Evolutionary conservation across 2,888 invertebrate genomes (phyloP).

Genomic region (Drosophila borborema): DNA sequence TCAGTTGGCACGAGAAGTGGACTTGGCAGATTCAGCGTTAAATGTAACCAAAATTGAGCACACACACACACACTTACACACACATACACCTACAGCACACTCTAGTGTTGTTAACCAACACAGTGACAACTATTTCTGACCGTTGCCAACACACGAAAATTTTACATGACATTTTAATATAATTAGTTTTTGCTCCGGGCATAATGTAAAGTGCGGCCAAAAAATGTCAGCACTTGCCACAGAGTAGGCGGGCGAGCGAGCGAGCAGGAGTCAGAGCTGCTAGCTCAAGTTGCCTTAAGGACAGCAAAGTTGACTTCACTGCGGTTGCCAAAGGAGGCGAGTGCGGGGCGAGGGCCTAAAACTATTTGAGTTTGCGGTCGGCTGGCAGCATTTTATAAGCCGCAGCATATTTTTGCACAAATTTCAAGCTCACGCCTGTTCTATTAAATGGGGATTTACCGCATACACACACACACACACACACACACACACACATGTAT

Average conservation of each 20-base stretch:
- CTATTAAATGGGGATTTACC: slow-evolving; percentile 74
- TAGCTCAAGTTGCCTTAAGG: slow-evolving; percentile 52
- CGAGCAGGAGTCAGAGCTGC: neutral
- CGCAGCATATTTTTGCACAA: slow-evolving; percentile 74
- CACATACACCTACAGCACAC: slow-evolving; percentile 1
- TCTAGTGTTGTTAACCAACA: slow-evolving; percentile 50
- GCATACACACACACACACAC: slow-evolving; percentile 15
- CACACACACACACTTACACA: slow-evolving; percentile 12
- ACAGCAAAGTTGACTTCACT: slow-evolving; percentile 68
- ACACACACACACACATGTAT: neutral
- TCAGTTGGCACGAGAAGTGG: slow-evolving; percentile 40
- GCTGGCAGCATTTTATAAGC: slow-evolving; percentile 69
- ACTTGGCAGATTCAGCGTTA: slow-evolving; percentile 72
- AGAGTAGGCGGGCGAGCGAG: neutral
- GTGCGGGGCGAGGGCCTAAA: slow-evolving; percentile 41
- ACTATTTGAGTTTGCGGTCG: slow-evolving; percentile 70
- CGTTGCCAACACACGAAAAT: slow-evolving; percentile 66
- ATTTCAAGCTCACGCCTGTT: slow-evolving; percentile 68
- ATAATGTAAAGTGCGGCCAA: slow-evolving; percentile 77
- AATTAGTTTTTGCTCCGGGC: slow-evolving; percentile 75
- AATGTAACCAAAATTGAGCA: slow-evolving; percentile 53
- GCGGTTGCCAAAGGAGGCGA: slow-evolving; percentile 39
- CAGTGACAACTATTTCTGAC: slow-evolving; percentile 67
- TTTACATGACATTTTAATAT: slow-evolving; percentile 78
- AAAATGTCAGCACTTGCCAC: slow-evolving; percentile 69